Percentiles rank a stretch among this genome's conserved stretches.
Evolutionary conservation across 1,140 invertebrate species (phyloP).

Genomic region (Ceratosolen solmsi): DNA sequence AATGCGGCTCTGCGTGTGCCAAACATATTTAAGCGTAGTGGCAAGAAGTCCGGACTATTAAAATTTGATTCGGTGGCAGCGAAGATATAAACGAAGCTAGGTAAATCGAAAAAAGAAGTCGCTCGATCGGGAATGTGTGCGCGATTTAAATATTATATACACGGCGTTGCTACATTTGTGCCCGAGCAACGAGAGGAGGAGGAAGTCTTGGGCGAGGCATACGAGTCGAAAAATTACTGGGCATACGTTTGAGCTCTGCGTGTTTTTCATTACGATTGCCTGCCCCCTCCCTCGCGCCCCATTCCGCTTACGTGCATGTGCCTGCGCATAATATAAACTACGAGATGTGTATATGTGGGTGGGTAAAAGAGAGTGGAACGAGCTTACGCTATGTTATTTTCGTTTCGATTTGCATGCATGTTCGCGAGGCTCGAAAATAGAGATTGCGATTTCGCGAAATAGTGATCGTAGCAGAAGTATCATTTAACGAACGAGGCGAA

Average conservation of each 20-base stretch:
- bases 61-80: not conserved
- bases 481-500: not conserved
- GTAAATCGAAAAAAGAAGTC: too few relatives aligned
- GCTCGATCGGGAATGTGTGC: too few relatives aligned
- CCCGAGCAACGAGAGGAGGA: not conserved
- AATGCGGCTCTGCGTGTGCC: not conserved
- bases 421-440: slow-evolving; percentile 36
- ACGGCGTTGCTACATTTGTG: not conserved
- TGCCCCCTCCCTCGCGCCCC: not conserved
- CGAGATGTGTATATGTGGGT: not conserved
- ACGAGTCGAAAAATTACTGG: slow-evolving; percentile 38
- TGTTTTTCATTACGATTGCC: slow-evolving; percentile 18
- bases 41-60: slow-evolving; percentile 4
- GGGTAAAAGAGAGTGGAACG: not conserved
- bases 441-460: slow-evolving; percentile 30
- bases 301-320: not conserved
- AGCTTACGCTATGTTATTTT: slow-evolving; percentile 39
- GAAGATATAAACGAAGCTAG: not conserved
- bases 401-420: slow-evolving; percentile 32
- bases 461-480: slow-evolving; percentile 8
- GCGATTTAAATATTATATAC: slow-evolving; percentile 25
- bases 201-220: slow-evolving; percentile 26
- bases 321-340: not conserved
- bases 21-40: not conserved
- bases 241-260: not conserved